These are phyloP conservation scores for Drosophila merina DNA, from an alignment of 2,888 invertebrate species.

Conservation along the genomic window DNA sequence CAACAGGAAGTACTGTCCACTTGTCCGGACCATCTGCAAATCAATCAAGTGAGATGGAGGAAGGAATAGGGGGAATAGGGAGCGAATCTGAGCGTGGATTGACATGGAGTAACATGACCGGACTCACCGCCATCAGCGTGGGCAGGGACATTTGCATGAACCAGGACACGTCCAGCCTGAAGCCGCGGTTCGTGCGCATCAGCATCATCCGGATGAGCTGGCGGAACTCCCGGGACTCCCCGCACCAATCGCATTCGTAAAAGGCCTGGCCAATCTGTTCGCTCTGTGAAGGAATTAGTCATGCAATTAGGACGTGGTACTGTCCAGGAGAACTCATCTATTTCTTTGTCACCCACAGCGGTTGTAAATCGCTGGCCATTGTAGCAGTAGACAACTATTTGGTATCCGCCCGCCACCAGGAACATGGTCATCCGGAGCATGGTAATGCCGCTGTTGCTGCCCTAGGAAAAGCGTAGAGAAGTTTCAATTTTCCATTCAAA, in stretches of 20 bases:
- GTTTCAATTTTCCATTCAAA: not conserved
- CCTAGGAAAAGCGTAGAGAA: conserved; percentile 37
- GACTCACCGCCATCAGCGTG: conserved; percentile 73
- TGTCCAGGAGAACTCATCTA: not conserved
- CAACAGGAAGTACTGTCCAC: conserved; percentile 79
- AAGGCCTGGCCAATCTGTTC: conserved; percentile 71
- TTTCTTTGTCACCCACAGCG: conserved; percentile 50
- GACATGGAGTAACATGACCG: not conserved
- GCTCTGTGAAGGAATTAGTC: conserved; percentile 51
- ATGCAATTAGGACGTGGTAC: conserved; percentile 6
- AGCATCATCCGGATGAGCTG: conserved; percentile 77
- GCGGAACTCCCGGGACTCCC: conserved; percentile 70
- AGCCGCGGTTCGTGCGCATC: conserved; percentile 70
- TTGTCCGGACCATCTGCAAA: conserved; percentile 77
- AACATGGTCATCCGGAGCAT: conserved; percentile 78
- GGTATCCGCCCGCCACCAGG: conserved; percentile 67
- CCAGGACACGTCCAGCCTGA: conserved; percentile 76
- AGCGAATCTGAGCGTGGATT: not conserved
- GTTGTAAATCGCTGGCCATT: conserved; percentile 75
- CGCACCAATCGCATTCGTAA: conserved; percentile 75
- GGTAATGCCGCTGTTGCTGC: conserved; percentile 48
- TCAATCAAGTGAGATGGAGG: conserved; percentile 15
- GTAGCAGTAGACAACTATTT: conserved; percentile 76
- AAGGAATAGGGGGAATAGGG: not conserved
- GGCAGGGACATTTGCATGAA: conserved; percentile 78